Evolutionary conservation across 1,140 invertebrate species (phyloP).

Genomic region (Armadillidium nasatum): DNA sequence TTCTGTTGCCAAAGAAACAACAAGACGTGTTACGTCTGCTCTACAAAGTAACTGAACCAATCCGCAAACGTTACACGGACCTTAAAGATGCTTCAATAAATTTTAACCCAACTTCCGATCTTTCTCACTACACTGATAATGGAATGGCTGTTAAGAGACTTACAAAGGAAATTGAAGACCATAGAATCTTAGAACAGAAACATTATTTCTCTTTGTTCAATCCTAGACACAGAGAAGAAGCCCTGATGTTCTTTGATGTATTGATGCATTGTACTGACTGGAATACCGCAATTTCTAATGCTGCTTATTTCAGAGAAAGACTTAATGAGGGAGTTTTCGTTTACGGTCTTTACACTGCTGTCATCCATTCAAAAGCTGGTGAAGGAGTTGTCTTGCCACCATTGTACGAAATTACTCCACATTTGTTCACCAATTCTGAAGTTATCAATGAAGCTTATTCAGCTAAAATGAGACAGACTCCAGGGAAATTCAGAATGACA

Average conservation of each 20-base stretch:
- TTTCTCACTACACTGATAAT: slow-evolving; percentile 25
- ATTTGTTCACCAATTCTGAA: slow-evolving; percentile 52
- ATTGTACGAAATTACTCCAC: slow-evolving; percentile 60
- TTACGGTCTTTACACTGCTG: slow-evolving; percentile 14
- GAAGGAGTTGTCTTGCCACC: slow-evolving; percentile 53
- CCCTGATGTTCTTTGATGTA: slow-evolving; percentile 35
- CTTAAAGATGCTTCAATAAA: slow-evolving; percentile 7
- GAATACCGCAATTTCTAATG: slow-evolving; percentile 9
- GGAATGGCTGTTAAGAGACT: slow-evolving; percentile 23
- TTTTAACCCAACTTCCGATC: slow-evolving; percentile 27
- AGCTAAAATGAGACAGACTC: slow-evolving; percentile 48
- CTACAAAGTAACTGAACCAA: slow-evolving; percentile 26
- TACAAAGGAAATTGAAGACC: slow-evolving; percentile 25
- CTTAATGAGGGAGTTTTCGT: slow-evolving; percentile 23
- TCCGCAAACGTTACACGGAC: slow-evolving; percentile 21
- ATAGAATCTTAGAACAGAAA: slow-evolving; percentile 24
- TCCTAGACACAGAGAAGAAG: slow-evolving; percentile 32
- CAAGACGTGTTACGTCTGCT: slow-evolving; percentile 34
- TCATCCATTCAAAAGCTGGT: slow-evolving; percentile 53
- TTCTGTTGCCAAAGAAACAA: slow-evolving; percentile 28
- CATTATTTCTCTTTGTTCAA: slow-evolving; percentile 40
- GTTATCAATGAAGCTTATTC: slow-evolving; percentile 46
- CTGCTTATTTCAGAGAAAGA: slow-evolving; percentile 25
- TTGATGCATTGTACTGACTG: not conserved
- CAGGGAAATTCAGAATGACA: slow-evolving; percentile 36